Base-by-base conservation (phyloP, 2,888 invertebrate species). In the Dione vanillae region DNA sequence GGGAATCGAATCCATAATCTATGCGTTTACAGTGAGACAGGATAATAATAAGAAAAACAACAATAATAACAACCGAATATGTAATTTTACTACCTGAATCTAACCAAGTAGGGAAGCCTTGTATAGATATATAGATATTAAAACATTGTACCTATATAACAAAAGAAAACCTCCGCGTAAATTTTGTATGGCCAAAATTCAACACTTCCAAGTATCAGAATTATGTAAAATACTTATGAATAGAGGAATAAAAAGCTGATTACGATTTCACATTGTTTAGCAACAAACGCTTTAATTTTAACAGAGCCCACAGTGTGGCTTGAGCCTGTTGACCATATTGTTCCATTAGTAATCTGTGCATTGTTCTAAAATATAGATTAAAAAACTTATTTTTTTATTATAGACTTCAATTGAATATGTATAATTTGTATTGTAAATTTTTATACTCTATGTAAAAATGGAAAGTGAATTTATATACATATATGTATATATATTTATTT, bases 301-400 rank as follows among this genome's bases (percentile, higher is more conserved):
- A 72, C 37, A 72, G 67, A 47, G 56, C 27, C 27, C 35, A 6
- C 12, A 61, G 65, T 71, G 69, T 64, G 51, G 27, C 47, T 49
- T 70, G 67, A 67, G 67, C 56, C 65, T 67, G 62, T 71, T 70
- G 69, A 71, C 66, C 65, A 67, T 70, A 71, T 65, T 66, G 49
- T 62, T 43, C 16, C 43, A 64, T 41, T 56, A 59, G 59, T 67
- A 59, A 59, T 67, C 59, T 67, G 19, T 19, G 16, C 19, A 61
- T 67, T 67, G 41, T 51, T 67, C 41, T 61, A 51, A 27, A 67
- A 51, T 49, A 11, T 43, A 61, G 61, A 67, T 59, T 52, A 61
- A 61, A 67, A 59, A 51, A 8, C 3, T 16, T 5, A 2, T 14
- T 9, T 52, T 59, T 19, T n/a, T 41, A 11, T 12, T 10, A 6